phyloP scores from a whole-genome alignment of 2,113 vertebrate genomes.

The Mustela lutreola region DNA sequence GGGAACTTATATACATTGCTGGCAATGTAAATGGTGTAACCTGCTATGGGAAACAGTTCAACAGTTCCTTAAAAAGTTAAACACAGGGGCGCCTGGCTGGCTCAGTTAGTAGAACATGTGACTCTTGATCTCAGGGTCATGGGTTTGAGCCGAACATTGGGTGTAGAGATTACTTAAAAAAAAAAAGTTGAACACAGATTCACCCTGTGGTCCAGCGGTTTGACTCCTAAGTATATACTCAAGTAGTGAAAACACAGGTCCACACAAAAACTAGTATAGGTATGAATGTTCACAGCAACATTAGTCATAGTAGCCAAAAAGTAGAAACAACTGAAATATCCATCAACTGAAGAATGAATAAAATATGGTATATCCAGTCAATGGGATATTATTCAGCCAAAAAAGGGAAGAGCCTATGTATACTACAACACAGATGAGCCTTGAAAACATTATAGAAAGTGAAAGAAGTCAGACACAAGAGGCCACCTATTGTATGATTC shows the following conservation, averaged over 20 bases:
- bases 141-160: neutral
- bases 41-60: neutral
- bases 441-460: slow-evolving; percentile 30
- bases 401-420: neutral
- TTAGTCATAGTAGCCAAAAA: neutral
- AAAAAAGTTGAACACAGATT: neutral
- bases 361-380: neutral
- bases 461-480: slow-evolving; percentile 14
- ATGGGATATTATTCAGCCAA: neutral
- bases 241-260: slow-evolving; percentile 6
- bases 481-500: neutral
- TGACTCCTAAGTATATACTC: neutral
- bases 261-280: neutral
- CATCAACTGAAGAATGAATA: neutral
- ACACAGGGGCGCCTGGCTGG: neutral
- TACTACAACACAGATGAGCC: neutral
- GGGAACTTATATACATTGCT: neutral
- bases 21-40: neutral
- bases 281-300: neutral
- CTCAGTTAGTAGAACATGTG: neutral
- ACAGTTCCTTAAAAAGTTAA: neutral
- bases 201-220: neutral
- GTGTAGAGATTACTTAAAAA: neutral
- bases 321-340: neutral
- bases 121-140: neutral